Conservation (phyloP, 2,113 vertebrate species). For the Scartelaos histophorus region DNA sequence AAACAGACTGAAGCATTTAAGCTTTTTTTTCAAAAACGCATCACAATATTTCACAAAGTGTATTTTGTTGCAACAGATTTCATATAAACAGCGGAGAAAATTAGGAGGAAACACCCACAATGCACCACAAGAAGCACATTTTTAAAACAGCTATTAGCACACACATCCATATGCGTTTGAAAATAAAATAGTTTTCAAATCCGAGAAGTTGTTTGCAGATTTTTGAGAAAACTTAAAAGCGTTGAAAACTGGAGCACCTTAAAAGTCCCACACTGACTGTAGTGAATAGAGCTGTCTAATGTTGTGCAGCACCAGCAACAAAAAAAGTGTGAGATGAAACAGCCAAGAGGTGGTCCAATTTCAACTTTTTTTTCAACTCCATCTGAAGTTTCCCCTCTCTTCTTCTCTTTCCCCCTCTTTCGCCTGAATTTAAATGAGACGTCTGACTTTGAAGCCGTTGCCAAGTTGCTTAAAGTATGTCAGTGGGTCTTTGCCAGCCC, state of each 20-base stretch:
- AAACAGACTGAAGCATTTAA: background rate
- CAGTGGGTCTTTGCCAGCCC: constrained; percentile 65
- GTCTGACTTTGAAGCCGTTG: constrained; percentile 75
- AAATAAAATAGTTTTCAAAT: background rate
- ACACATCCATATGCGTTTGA: background rate
- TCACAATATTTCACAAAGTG: background rate
- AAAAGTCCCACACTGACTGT: constrained; percentile 9
- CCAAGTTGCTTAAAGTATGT: constrained; percentile 75
- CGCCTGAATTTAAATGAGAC: constrained; percentile 79
- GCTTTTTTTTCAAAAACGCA: background rate
- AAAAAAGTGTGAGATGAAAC: constrained; percentile 11
- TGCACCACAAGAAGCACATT: background rate
- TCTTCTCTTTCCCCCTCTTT: constrained; percentile 31
- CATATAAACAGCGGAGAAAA: background rate
- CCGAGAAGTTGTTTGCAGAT: background rate
- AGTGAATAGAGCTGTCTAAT: constrained; percentile 11
- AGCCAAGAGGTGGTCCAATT: constrained; percentile 48
- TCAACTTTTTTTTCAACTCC: constrained; percentile 68
- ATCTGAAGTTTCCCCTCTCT: constrained; percentile 57
- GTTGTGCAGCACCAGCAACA: constrained; percentile 11
- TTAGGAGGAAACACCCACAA: background rate
- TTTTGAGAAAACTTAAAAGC: background rate
- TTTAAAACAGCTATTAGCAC: background rate
- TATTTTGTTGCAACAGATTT: no score
- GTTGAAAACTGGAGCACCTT: background rate